phyloP scores from a whole-genome alignment of 1,140 invertebrate species.

The Leptestheria dahalacensis region DNA sequence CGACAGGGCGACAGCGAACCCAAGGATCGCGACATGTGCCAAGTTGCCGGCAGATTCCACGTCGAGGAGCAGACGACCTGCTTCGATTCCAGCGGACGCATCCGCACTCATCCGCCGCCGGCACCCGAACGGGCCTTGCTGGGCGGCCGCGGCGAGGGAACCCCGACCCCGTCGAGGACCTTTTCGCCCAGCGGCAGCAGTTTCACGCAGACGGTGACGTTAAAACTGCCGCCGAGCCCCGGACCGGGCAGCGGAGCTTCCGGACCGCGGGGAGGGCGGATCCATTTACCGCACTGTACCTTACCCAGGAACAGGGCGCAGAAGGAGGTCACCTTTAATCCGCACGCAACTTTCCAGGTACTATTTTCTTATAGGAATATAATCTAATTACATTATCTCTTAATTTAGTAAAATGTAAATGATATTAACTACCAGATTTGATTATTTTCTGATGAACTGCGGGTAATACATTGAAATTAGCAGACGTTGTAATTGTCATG shows the following conservation, averaged over 20 bases:
- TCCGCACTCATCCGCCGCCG: background rate
- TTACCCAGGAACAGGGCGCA: constrained; percentile 6
- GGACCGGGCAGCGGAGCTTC: background rate
- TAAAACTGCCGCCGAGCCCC: constrained; percentile 12
- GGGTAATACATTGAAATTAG: too few species aligned
- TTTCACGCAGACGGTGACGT: constrained; percentile 11
- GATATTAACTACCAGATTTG: too few species aligned
- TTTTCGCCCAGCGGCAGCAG: background rate
- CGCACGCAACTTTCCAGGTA: constrained; percentile 16
- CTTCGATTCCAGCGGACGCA: constrained; percentile 1
- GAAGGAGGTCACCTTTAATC: constrained; percentile 15
- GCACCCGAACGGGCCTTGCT: constrained; percentile 7
- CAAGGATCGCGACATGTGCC: background rate
- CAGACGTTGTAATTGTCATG: too few species aligned
- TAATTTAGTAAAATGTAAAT: too few species aligned
- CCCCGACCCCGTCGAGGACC: background rate
- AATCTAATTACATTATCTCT: background rate
- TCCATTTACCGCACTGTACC: constrained; percentile 7
- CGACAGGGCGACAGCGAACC: background rate
- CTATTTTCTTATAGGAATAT: background rate
- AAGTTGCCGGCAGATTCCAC: background rate
- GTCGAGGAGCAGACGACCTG: constrained; percentile 11
- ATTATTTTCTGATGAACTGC: too few species aligned
- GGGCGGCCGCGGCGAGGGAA: constrained; percentile 5
- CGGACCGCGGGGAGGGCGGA: background rate